Base-by-base conservation (phyloP, 2,888 invertebrate species). In the Myopa testacea region DNA sequence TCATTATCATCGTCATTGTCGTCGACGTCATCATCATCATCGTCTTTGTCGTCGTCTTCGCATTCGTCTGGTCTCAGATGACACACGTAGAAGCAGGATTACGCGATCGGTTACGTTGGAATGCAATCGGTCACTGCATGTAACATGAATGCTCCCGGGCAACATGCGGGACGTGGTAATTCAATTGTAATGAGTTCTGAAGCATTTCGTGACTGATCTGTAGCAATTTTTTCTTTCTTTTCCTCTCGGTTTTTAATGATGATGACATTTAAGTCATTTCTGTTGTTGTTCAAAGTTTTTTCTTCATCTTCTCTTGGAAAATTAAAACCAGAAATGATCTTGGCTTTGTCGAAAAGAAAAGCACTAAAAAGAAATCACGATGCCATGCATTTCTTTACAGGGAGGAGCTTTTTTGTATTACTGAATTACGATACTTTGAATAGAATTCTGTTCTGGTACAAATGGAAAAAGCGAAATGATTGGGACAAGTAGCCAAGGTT, bases 181-280 rank as follows among this genome's bases (percentile, higher is more conserved):
- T 75, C 75, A 75, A 58, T 40, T 55, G 75, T 75, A 75, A 75
- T 75, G 75, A 75, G 69, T 75, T 75, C 26, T 45, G 60, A 38
- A 60, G 60, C 72, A 78, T 81, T 82, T 83, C 83, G 83, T 83
- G 83, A 83, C 82, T 78, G 81, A 82, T 82, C 79, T 82, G 81
- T 80, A 81, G 81, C 81, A 79, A 80, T 81, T 82, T 82, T 79
- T 79, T 78, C 78, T 62, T 38, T 52, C n/a, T 58, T 52, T 19
- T 40, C 67, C 19, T 26, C 58, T 67, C 55, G 60, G 34, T 58
- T 45, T 37, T 58, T 75, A 75, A 75, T 75, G 75, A 75, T 75
- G 75, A 75, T 75, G 75, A 69, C 75, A 75, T 69, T 75, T 50
- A 26, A 16, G 68, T 52, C 19, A 68, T 40, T 62, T 63, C 34